Conservation (phyloP, 2,113 vertebrate species). For the Crotalus tigris region DNA sequence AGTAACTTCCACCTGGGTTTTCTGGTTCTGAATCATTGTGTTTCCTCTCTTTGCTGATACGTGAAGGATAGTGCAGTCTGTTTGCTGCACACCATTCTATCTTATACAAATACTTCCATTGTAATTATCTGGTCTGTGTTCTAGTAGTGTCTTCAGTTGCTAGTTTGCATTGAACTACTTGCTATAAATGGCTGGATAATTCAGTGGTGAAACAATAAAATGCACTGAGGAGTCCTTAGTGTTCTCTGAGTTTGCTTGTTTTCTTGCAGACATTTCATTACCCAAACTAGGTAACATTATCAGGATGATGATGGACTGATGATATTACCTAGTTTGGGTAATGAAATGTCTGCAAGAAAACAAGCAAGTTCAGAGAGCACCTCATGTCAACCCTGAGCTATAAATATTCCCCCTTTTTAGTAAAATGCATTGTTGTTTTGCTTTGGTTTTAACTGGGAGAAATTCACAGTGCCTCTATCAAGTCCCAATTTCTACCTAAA, state of each 20-base stretch:
- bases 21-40: background rate
- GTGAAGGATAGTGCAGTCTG: background rate
- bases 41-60: background rate
- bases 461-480: background rate
- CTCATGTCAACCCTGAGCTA: too few relatives aligned
- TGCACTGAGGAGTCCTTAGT: background rate
- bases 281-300: too few relatives aligned
- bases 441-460: background rate
- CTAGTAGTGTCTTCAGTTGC: background rate
- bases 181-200: background rate
- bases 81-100: background rate
- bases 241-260: too few relatives aligned
- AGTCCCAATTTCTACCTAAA: background rate
- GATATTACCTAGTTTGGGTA: too few relatives aligned
- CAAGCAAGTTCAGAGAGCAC: too few relatives aligned
- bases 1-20: background rate
- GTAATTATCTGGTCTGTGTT: background rate
- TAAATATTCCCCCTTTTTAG: background rate
- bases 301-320: too few relatives aligned
- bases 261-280: too few relatives aligned
- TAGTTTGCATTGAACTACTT: background rate
- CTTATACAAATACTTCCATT: background rate
- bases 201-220: background rate
- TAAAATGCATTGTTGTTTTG: background rate
- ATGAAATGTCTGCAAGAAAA: too few relatives aligned